Percentiles rank a stretch among this genome's conserved stretches.
Conservation (phyloP, 2,797 vertebrate species). For the Crax fasciolata region DNA sequence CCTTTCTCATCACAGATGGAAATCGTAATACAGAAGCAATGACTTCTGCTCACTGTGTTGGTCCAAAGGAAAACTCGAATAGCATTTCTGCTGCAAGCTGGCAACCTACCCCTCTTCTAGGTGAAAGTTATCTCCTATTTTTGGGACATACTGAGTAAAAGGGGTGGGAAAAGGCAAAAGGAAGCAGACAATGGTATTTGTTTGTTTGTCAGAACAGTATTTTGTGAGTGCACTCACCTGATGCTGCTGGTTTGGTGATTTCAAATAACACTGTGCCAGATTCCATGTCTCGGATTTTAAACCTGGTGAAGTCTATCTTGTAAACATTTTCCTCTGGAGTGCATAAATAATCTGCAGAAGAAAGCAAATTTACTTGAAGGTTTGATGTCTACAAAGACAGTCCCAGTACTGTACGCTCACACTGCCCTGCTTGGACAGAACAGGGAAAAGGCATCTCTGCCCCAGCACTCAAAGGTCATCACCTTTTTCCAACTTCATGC, state of each 20-base stretch:
- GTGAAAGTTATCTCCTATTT: background rate
- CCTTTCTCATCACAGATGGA: slow-evolving; percentile 48
- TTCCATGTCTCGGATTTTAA: slow-evolving; percentile 99
- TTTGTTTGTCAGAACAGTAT: background rate
- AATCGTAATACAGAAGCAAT: background rate
- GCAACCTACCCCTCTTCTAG: background rate
- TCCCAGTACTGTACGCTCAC: background rate
- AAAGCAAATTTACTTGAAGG: slow-evolving; percentile 35
- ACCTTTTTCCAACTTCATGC: background rate
- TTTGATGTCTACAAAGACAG: background rate
- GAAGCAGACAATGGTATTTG: background rate
- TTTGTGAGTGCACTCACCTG: slow-evolving; percentile 77
- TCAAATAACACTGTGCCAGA: slow-evolving; percentile 96
- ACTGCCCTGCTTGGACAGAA: background rate
- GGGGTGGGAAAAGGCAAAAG: background rate
- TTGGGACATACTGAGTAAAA: background rate
- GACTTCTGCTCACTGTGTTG: background rate
- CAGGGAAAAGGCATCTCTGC: background rate
- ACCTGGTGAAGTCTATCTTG: slow-evolving; percentile 98
- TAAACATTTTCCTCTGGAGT: slow-evolving; percentile 95
- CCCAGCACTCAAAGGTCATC: background rate
- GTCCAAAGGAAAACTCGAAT: slow-evolving; percentile 18
- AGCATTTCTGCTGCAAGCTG: background rate
- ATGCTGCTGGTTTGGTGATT: slow-evolving; percentile 94
- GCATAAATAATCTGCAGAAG: slow-evolving; percentile 92